These are phyloP conservation scores for Ginglymostoma cirratum DNA, from an alignment of 2,113 vertebrate species.

Conservation along the genomic window DNA sequence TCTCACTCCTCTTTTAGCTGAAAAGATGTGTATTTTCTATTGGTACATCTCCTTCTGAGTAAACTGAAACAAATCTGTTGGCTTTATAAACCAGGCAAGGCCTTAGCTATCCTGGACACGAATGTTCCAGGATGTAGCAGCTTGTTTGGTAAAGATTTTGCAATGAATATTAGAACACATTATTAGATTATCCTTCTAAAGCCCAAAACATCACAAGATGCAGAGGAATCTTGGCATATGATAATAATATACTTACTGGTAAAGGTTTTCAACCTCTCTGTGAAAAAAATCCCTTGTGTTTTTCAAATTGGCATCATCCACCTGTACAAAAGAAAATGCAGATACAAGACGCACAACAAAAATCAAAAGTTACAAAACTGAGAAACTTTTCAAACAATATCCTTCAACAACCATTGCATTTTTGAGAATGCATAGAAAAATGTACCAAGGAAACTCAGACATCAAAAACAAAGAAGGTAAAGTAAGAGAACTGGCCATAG, in stretches of 20 bases:
- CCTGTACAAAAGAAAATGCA: slow-evolving; percentile 44
- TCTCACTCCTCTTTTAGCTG: not conserved
- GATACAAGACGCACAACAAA: not conserved
- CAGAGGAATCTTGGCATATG: not conserved
- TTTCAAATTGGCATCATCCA: slow-evolving; percentile 43
- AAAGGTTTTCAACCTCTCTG: slow-evolving; percentile 59
- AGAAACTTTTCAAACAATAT: not conserved
- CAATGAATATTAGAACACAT: not conserved
- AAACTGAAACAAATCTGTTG: no score
- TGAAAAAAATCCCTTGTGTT: slow-evolving; percentile 54
- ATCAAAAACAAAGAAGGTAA: not conserved
- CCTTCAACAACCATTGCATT: not conserved
- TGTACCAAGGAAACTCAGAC: not conserved
- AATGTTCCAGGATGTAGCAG: not conserved
- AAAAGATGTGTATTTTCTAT: not conserved
- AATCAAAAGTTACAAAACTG: not conserved
- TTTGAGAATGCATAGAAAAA: no score
- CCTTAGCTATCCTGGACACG: not conserved
- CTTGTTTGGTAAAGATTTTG: not conserved
- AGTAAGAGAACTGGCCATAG: not conserved
- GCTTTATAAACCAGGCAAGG: not conserved
- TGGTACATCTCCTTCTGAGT: not conserved
- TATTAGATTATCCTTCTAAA: not conserved
- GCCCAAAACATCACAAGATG: not conserved
- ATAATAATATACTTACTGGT: slow-evolving; percentile 50